These are phyloP conservation scores for Dasyurus viverrinus DNA, from an alignment of 2,113 vertebrate genomes.

Conservation along the genomic window DNA sequence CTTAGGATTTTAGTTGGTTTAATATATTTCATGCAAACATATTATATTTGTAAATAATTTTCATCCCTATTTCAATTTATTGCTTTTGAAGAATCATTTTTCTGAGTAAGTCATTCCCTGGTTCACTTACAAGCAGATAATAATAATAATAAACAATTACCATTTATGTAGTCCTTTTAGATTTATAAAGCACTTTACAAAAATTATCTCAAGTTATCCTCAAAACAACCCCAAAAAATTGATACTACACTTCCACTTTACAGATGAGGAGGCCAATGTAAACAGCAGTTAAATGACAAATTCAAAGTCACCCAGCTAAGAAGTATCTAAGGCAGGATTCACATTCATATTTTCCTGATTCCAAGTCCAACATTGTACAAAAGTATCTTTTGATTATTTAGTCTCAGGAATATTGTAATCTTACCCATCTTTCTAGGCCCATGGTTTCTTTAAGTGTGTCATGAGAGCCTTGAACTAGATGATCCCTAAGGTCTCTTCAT, in stretches of 20 bases:
- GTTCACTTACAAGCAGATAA: background rate
- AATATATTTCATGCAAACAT: background rate
- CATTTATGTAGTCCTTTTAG: background rate
- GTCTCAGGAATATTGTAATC: background rate
- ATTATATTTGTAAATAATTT: background rate
- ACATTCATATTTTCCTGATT: background rate
- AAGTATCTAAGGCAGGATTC: background rate
- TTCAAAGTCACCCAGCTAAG: background rate
- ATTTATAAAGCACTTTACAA: background rate
- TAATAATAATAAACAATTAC: background rate
- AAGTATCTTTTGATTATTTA: background rate
- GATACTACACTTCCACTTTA: background rate
- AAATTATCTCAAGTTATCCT: background rate
- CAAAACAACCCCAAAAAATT: background rate
- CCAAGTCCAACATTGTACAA: background rate
- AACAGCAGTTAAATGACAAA: background rate
- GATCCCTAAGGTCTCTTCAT: background rate
- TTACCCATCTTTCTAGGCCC: background rate
- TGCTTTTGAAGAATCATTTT: background rate
- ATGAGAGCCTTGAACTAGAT: background rate
- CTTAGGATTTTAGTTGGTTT: background rate
- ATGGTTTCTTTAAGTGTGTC: background rate
- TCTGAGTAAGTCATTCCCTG: background rate
- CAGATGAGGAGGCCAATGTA: background rate
- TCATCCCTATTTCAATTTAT: background rate